Percentiles rank a stretch among this genome's conserved stretches.
Evolutionary conservation across 2,888 invertebrate genomes (phyloP).

Genomic region (Anarsia innoxiella): DNA sequence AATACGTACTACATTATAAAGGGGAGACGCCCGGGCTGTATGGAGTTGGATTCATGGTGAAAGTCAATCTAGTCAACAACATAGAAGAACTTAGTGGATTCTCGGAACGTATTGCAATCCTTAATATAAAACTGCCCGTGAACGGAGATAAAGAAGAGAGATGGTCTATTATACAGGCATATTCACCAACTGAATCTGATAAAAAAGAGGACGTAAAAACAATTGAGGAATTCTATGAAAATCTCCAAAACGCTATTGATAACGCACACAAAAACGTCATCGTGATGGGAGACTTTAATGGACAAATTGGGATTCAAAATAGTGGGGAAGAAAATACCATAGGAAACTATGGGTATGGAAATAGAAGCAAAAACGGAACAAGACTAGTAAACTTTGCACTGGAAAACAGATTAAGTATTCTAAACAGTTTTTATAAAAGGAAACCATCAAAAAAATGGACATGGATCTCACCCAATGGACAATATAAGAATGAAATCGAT

Average conservation of each 20-base stretch:
- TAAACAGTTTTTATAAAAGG: constrained; percentile 19
- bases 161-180: constrained; percentile 22
- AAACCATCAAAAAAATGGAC: constrained; percentile 20
- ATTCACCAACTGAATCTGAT: constrained; percentile 21
- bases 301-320: constrained; percentile 15
- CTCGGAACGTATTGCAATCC: constrained; percentile 19
- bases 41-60: constrained; percentile 22
- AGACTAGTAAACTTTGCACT: constrained; percentile 16
- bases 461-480: constrained; percentile 21
- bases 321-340: constrained; percentile 18
- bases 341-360: constrained; percentile 17
- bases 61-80: constrained; percentile 14
- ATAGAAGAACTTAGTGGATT: constrained; percentile 21
- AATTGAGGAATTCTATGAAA: background rate
- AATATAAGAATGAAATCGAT: constrained; percentile 19
- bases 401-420: constrained; percentile 20
- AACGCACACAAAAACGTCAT: constrained; percentile 15
- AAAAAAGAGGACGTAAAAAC: background rate
- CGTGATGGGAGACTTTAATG: constrained; percentile 20
- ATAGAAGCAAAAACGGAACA: constrained; percentile 19
- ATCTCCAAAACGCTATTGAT: background rate
- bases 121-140: constrained; percentile 16
- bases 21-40: constrained; percentile 22
- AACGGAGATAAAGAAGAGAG: constrained; percentile 11
- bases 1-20: constrained; percentile 20